Evolutionary conservation across 2,113 vertebrate genomes (phyloP), one percentile per base, ranked within the genome.

Genomic region (Azemiops feae): DNA sequence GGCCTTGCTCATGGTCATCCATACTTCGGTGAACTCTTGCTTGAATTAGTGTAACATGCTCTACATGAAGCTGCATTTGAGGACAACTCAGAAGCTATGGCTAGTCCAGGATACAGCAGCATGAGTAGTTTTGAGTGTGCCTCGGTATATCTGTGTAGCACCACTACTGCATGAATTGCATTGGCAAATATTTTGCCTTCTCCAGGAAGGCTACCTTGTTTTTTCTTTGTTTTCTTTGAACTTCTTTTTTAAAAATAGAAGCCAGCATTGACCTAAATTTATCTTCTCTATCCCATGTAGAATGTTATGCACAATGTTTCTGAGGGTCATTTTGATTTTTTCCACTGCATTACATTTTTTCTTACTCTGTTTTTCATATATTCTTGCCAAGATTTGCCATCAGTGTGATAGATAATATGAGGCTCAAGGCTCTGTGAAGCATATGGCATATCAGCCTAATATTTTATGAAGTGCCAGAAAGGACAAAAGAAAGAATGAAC

Each of bases 391-490:
- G 45, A 87, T 90, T 34, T 86, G 23, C 45, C 92, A 57, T 86
- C 92, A 64, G 23, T 87, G 12, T 90, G 92, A 90, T 87, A 57
- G 74, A 90, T 90, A 93, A 89, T 39, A 14, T 60, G n/a, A 50
- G 34, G 45, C 89, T 93, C 92, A 93, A 93, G 92, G 92, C 54
- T 85, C 30, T 86, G 4, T 57, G 91, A 88, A 89, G 60, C 87
- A 60, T 45, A 52, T 58, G 45, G 14, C 52, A 47, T 22, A 30
- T 12, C 23, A 87, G 55, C 55, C 58, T 90, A 87, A 58, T 64
- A 25, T 30, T 53, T 14, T 57, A 64, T 86, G 10, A 60, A 10
- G 74, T 81, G 12, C 54, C 58, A 27, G 4, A 39, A 57, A 64
- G 45, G 58, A 69, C 89, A 90, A 45, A 25, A 64, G 69, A 58